These are phyloP conservation scores for Acyrthosiphon pisum DNA, from an alignment of 1,140 invertebrate species.

Conservation along the genomic window DNA sequence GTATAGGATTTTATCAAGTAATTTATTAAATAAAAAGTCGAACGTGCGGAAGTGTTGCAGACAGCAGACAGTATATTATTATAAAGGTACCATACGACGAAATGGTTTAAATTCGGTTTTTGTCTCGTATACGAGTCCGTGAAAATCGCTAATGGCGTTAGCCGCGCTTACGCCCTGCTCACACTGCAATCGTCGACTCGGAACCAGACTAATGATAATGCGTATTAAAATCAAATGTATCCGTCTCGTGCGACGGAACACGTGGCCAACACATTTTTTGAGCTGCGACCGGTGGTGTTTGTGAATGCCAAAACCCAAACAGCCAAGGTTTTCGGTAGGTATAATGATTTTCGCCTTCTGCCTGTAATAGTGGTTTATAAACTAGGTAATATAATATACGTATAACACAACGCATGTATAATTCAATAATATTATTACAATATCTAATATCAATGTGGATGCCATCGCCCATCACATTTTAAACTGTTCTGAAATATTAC, in stretches of 20 bases:
- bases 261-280: constrained; percentile 42
- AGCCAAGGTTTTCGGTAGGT: neutral
- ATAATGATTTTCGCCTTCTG: neutral
- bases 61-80: neutral
- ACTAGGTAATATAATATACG: neutral
- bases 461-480: neutral
- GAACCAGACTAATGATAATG: constrained; percentile 48
- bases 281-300: neutral
- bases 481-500: neutral
- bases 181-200: constrained; percentile 20
- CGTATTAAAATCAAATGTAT: constrained; percentile 47
- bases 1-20: neutral
- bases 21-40: neutral
- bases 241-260: constrained; percentile 33
- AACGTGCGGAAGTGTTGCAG: neutral
- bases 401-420: neutral
- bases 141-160: neutral
- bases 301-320: constrained; percentile 39
- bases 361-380: neutral
- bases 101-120: neutral
- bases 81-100: neutral
- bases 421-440: neutral
- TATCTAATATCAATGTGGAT: neutral
- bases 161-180: neutral
- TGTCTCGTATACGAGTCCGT: neutral